phyloP scores from a whole-genome alignment of 2,888 invertebrate genomes.

The Cistogaster globosa region DNA sequence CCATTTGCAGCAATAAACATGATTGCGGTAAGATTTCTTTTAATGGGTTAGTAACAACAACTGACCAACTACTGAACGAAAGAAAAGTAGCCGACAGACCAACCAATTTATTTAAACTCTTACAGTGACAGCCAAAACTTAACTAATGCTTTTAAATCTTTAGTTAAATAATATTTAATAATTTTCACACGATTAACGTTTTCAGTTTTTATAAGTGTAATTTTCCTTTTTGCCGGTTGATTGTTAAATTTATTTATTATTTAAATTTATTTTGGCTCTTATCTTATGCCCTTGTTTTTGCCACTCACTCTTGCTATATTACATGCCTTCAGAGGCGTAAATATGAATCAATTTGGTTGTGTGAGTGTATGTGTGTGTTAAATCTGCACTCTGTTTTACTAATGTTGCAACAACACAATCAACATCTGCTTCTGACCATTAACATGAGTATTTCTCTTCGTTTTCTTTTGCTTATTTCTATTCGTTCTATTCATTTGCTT shows the following conservation, averaged over 20 bases:
- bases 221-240: not conserved
- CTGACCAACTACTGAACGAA: not conserved
- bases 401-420: conserved; percentile 38
- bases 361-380: not conserved
- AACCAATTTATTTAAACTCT: conserved; percentile 1
- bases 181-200: too few species aligned
- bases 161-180: too few species aligned
- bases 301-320: not conserved
- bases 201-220: not conserved
- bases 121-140: not conserved
- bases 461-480: conserved; percentile 10
- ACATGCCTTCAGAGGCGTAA: too few species aligned
- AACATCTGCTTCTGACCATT: conserved; percentile 65
- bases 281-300: not conserved
- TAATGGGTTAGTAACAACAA: conserved; percentile 38
- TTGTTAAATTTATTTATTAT: too few species aligned
- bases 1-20: conserved; percentile 54
- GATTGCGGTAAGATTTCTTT: conserved; percentile 54
- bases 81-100: not conserved
- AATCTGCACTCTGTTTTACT: conserved; percentile 40
- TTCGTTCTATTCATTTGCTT: not conserved
- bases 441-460: conserved; percentile 10
- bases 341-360: not conserved
- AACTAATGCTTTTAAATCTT: not conserved
- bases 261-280: too few species aligned